These are phyloP conservation scores for Falco columbarius DNA, from an alignment of 2,797 vertebrate species.

Conservation along the genomic window DNA sequence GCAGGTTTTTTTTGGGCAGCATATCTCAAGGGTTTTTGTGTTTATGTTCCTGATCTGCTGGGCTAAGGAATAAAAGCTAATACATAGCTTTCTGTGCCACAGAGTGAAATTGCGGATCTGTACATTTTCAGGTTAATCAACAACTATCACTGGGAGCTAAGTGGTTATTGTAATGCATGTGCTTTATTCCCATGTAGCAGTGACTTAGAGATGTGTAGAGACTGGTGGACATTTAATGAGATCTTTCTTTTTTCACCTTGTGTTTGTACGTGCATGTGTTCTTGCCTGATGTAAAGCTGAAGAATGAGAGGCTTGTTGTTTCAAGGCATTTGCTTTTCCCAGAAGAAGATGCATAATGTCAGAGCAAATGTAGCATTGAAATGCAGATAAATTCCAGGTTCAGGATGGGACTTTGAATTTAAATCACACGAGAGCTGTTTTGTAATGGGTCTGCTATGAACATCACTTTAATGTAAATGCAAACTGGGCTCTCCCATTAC, in stretches of 20 bases:
- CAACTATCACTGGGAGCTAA: neutral
- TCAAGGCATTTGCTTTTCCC: slow-evolving; percentile 49
- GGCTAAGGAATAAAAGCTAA: neutral
- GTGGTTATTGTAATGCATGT: neutral
- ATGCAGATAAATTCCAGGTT: slow-evolving; percentile 50
- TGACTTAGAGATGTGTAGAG: neutral
- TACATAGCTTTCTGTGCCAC: neutral
- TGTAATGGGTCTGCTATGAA: neutral
- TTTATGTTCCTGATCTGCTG: neutral
- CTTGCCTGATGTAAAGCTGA: slow-evolving; percentile 21
- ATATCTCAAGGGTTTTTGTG: neutral
- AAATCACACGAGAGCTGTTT: slow-evolving; percentile 1
- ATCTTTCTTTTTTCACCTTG: neutral
- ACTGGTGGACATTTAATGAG: neutral
- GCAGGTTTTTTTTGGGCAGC: neutral
- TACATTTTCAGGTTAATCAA: neutral
- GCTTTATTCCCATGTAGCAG: neutral
- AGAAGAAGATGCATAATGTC: slow-evolving; percentile 27
- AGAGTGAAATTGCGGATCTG: neutral
- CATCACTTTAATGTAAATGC: slow-evolving; percentile 6
- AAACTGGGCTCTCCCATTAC: neutral
- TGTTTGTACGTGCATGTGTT: neutral
- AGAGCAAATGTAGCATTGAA: slow-evolving; percentile 50
- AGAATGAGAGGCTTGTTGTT: slow-evolving; percentile 22
- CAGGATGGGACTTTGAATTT: slow-evolving; percentile 41